Evolutionary conservation across 2,888 invertebrate genomes (phyloP), one percentile per base, ranked within the genome.

Genomic region (Strigamia crassipes): DNA sequence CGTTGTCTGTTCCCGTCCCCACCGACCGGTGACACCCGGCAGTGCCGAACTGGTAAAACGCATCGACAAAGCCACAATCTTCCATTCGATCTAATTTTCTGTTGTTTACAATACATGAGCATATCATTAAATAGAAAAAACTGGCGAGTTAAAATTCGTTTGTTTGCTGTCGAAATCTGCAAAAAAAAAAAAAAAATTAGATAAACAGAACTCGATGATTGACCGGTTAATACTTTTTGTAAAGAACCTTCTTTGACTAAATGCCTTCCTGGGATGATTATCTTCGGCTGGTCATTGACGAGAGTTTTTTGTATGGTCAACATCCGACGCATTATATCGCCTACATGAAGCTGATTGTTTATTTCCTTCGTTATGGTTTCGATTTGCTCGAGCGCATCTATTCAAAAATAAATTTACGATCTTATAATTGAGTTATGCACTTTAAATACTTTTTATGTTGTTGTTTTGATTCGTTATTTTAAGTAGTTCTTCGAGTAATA

Each of bases 301-400:
- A 94, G 89, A 56, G 90, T 91, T 82, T 91, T 90, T 86, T 93
- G 93, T 18, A 94, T 88, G 86, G 91, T 91, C 15, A 94, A 87
- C 84, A 94, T 89, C 85, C 91, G 90, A 86, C 92, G 91, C 80
- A 92, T 91, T 85, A 93, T 92, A 86, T 94, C 94, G 86, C 93
- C 92, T 84, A 93, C 92, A 83, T 91, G 90, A 4, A 94, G 91
- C 80, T 92, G 90, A n/a, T 91, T 90, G 85, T 94, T 92, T 79
- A 94, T 93, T 85, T 94, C 93, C 4, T 89, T 88, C 0, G 93
- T 93, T 15, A 92, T 92, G 83, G 90, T 90, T 86, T 92, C 91
- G 23, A 94, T 90, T 87, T 92, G 91, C 83, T 90, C 89, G 18
- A 93, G 88, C 0, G 93, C 93, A 83, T 91, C 93, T 92, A 86